Evolutionary conservation across 23 tunicate genomes (phyloP).

Genomic region (Styela plicata): DNA sequence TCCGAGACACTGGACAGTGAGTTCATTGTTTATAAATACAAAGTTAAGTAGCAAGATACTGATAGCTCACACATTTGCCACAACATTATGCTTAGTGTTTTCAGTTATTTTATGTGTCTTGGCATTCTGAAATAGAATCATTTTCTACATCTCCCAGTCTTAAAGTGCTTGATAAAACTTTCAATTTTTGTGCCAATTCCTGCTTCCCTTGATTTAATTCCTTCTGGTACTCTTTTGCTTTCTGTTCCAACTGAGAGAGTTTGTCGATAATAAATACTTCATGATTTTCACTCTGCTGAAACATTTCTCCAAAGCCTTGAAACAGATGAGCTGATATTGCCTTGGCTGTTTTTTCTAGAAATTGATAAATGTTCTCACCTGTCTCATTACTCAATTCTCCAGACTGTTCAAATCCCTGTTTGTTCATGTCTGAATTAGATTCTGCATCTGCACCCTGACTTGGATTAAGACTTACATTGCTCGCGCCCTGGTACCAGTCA

Average conservation of each 20-base stretch:
- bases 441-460: background rate
- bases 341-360: background rate
- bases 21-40: no score
- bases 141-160: background rate
- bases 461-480: no score
- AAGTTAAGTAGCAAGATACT: no score
- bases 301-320: background rate
- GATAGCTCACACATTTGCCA: no score
- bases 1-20: no score
- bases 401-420: background rate
- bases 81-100: no score
- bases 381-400: background rate
- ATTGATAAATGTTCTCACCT: background rate
- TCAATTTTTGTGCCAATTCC: background rate
- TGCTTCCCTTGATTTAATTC: background rate
- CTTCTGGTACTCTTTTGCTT: background rate
- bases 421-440: background rate
- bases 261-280: constrained; percentile 1
- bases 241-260: background rate
- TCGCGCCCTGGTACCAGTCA: no score
- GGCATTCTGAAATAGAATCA: background rate
- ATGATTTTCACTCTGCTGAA: background rate
- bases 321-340: background rate
- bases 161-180: constrained; percentile 4
- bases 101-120: no score